Evolutionary conservation across 2,113 vertebrate species (phyloP), one percentile per base, ranked within the genome.

Genomic region (Leptosomus discolor): DNA sequence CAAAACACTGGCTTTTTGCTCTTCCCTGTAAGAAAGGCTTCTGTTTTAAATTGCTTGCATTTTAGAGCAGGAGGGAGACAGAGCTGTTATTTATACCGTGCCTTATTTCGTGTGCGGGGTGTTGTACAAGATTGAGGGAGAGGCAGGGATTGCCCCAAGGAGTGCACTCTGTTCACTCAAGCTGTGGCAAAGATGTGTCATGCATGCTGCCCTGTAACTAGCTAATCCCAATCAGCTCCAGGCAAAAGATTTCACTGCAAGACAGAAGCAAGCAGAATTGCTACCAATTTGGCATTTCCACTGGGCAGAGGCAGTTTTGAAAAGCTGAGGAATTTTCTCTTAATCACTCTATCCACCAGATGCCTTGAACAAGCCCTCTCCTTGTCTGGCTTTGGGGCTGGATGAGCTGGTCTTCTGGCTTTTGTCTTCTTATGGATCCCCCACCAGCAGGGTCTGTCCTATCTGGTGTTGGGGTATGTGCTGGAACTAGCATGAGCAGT

Each of bases 41-140:
- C 90, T 96, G 94, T 83, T 97, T 97, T 95, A 94, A 94, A 88
- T 48, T 77, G 86, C 89, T 90, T 93, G 96, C 74, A 73, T 96
- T 96, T 97, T 90, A 85, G 88, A 92, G 77, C 95, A 91, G 74
- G 89, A 97, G 87, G 80, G 93, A 96, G 91, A 92, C 78, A 95
- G 77, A 67, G 57, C 27, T 79, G 74, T 65, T 92, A 65, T 91
- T 95, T 81, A 61, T 79, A 36, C 69, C 0, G 3, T 65, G 77
- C 70, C 58, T 91, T 37, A 68, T 69, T 91, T 50, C 0, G 2
- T 79, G 69, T 73, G 61, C 23, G 27, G 37, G 89, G 69, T 34
- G 80, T 1, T 85, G 89, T 50, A 50, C 29, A 54, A 32, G 77
- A 58, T 5, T 22, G 65, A 71, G 81, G 69, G 87, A 94, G 89